A percentile compares a stretch with the other conserved stretches of the same genome.
Evolutionary conservation across 2,797 vertebrate genomes (phyloP).

Genomic region (Echeneis naucrates): DNA sequence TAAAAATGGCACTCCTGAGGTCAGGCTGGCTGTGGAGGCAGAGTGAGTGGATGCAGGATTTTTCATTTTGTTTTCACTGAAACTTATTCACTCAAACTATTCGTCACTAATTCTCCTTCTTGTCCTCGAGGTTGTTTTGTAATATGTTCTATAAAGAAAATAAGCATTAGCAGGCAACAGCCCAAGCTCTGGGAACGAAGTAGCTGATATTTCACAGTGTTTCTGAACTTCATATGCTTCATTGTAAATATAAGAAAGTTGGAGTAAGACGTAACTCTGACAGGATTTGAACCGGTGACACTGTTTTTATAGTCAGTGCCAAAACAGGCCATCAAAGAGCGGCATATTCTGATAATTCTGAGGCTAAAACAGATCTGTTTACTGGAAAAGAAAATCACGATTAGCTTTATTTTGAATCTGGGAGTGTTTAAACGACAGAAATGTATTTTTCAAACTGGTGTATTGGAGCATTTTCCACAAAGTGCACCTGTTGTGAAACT

Average conservation of each 20-base stretch:
- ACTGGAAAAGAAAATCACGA: not conserved
- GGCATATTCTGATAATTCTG: too few relatives aligned
- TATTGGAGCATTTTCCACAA: slow-evolving; percentile 17
- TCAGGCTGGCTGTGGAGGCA: slow-evolving; percentile 88
- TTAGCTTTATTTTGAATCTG: not conserved
- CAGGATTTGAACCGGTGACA: not conserved
- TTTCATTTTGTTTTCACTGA: not conserved
- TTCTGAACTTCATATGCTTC: too few relatives aligned
- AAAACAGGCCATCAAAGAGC: not conserved
- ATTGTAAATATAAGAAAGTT: too few relatives aligned
- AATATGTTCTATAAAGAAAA: not conserved
- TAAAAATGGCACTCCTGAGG: slow-evolving; percentile 81
- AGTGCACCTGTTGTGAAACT: slow-evolving; percentile 63
- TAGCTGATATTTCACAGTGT: not conserved
- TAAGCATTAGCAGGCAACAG: not conserved
- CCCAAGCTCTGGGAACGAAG: not conserved
- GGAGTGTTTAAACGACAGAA: not conserved
- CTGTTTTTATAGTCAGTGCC: too few relatives aligned
- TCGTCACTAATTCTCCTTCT: not conserved
- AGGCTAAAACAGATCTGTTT: too few relatives aligned
- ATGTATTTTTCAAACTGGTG: not conserved
- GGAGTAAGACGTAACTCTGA: too few relatives aligned
- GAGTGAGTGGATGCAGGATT: slow-evolving; percentile 73
- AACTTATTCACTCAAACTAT: not conserved
- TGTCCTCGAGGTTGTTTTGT: not conserved